Evolutionary conservation across 2,113 vertebrate species (phyloP).

Genomic region (Cettia cetti): DNA sequence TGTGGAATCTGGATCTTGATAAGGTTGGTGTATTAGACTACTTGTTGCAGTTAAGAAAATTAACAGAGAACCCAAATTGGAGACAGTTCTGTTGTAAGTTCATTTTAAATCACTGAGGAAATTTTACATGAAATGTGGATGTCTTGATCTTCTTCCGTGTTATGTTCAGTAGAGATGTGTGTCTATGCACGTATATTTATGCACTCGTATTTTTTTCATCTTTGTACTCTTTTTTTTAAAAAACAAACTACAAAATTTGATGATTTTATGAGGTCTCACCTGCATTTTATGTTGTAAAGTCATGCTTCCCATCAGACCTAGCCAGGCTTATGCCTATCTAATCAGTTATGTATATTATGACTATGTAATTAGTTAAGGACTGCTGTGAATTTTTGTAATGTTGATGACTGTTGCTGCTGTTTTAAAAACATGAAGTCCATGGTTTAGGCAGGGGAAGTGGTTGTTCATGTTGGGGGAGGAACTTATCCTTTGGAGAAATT

Average conservation of each 20-base stretch:
- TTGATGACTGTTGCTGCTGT: not conserved
- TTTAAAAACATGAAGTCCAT: not conserved
- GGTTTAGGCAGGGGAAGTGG: not conserved
- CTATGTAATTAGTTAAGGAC: not conserved
- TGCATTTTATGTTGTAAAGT: not conserved
- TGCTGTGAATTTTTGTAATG: not conserved
- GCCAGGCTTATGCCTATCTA: not conserved
- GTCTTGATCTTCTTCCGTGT: not conserved
- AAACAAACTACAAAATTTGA: not conserved
- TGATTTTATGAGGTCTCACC: not conserved
- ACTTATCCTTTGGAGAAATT: not conserved
- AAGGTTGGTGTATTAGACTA: constrained; percentile 71
- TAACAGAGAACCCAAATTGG: not conserved
- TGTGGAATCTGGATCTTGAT: constrained; percentile 85
- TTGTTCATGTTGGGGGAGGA: not conserved
- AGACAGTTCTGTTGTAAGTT: not conserved
- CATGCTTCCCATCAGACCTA: not conserved
- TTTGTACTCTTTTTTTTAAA: not conserved
- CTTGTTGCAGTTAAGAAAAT: not conserved
- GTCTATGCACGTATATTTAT: not conserved
- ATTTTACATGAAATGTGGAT: not conserved
- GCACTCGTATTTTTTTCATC: not conserved
- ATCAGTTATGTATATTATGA: not conserved
- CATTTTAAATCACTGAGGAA: not conserved
- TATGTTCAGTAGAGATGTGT: not conserved